These are phyloP conservation scores for Apis laboriosa DNA, from an alignment of 1,140 invertebrate genomes.

Conservation along the genomic window DNA sequence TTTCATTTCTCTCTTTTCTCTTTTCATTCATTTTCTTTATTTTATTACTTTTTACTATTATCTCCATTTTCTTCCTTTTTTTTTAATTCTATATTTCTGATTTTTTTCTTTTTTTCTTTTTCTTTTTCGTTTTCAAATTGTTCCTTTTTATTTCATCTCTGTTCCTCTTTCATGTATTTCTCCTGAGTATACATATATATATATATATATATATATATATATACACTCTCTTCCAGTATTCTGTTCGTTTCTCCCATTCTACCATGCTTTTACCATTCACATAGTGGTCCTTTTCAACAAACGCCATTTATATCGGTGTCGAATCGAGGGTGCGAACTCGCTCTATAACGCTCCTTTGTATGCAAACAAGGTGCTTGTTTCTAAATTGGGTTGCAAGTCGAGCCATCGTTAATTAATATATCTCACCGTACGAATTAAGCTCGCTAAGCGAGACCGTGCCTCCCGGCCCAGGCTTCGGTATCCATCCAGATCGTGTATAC, in stretches of 20 bases:
- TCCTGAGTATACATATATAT: background rate
- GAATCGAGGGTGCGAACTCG: constrained; percentile 57
- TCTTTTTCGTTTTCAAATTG: background rate
- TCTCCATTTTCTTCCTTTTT: background rate
- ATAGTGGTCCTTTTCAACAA: background rate
- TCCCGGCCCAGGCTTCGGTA: background rate
- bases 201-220: too few species aligned
- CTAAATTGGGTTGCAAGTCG: constrained; percentile 71
- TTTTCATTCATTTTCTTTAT: constrained; percentile 25
- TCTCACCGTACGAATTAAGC: constrained; percentile 62
- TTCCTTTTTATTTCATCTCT: background rate
- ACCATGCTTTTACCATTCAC: background rate
- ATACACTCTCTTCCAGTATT: background rate
- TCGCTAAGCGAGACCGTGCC: constrained; percentile 24
- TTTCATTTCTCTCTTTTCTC: constrained; percentile 16
- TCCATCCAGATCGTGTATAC: constrained; percentile 11
- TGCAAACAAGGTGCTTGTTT: constrained; percentile 72
- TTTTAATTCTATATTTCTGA: background rate
- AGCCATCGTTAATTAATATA: constrained; percentile 74
- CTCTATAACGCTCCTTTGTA: constrained; percentile 54
- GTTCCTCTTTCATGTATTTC: background rate
- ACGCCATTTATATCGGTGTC: constrained; percentile 53
- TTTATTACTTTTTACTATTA: too few species aligned
- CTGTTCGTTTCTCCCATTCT: background rate
- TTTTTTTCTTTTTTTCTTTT: background rate